Evolutionary conservation across 1,140 invertebrate species (phyloP).

Genomic region (Formica selysi): DNA sequence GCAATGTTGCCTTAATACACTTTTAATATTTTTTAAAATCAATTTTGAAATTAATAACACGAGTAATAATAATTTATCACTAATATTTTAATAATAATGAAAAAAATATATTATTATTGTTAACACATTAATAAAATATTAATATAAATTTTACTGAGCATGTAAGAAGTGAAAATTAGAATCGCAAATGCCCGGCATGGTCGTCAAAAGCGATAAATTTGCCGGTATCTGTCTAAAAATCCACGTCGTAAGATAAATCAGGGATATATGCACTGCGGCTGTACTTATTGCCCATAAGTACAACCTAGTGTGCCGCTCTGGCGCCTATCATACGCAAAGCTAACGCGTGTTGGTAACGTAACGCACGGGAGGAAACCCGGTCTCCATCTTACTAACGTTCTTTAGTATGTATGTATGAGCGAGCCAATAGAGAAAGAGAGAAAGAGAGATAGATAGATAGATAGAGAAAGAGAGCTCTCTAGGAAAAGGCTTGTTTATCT

Average conservation of each 20-base stretch:
- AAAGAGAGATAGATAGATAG: no score
- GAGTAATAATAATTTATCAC: background rate
- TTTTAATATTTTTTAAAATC: background rate
- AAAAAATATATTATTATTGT: no score
- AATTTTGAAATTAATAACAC: background rate
- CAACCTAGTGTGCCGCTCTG: constrained; percentile 21
- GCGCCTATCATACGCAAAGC: constrained; percentile 36
- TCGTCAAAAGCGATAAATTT: background rate
- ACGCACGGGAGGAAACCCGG: background rate
- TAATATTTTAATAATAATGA: no score
- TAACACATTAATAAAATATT: background rate
- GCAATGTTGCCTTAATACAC: background rate
- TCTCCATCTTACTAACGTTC: constrained; percentile 17
- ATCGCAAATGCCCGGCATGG: background rate
- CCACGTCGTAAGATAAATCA: constrained; percentile 39
- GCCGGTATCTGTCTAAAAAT: constrained; percentile 13
- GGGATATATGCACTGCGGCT: background rate
- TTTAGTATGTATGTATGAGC: background rate
- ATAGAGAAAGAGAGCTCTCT: constrained; percentile 28
- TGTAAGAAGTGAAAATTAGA: background rate
- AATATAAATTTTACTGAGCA: background rate
- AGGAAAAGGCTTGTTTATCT: constrained; percentile 58
- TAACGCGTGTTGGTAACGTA: constrained; percentile 9
- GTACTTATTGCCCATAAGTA: constrained; percentile 44
- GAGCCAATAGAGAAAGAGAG: background rate